Base-by-base conservation (phyloP, 2,888 invertebrate species). In the Liopterus haemorrhoidalis region DNA sequence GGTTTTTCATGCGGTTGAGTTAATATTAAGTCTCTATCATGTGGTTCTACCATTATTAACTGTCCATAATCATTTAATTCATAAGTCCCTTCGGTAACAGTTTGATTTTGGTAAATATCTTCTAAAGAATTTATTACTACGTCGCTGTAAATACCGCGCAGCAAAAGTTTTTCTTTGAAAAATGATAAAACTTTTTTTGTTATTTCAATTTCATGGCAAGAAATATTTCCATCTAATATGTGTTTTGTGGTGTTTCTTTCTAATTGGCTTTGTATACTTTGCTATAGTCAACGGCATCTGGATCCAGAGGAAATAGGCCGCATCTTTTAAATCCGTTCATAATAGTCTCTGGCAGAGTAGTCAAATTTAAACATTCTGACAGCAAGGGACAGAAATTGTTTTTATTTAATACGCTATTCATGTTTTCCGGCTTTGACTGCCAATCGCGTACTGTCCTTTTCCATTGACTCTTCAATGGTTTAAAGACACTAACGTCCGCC, bases 401-500 rank as follows among this genome's bases (percentile, higher is more conserved):
- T 54, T 59, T 61, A 24, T 57, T 56, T 8, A 59, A 19, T 6
- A 28, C 21, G 24, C 35, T 41, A 20, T 54, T 52, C 5, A 33
- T 28, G 37, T 53, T 53, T 49, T 56, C 53, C 21, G 45, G 46
- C 41, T 39, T 39, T 22, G 38, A 46, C 37, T 56, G 54, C 51
- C 53, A 54, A 5, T 44, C 44, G 38, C 52, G 39, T 5, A 56
- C 53, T 19, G 53, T 51, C 33, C 56, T 49, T 51, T 58, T 51
- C 58, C 58, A 62, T 24, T 56, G 49, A 5, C 43, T 48, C 42
- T 61, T 61, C 19, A 61, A 42, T 5, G 58, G 57, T 9, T 53
- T 49, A 46, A 60, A 61, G 15, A 61, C 54, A n/a, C n/a, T n/a
- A n/a, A n/a, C n/a, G n/a, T n/a, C n/a, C n/a, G n/a, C n/a, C n/a